phyloP scores from a whole-genome alignment of 2,797 vertebrate genomes.

The Melanotaenia parkinsoni region DNA sequence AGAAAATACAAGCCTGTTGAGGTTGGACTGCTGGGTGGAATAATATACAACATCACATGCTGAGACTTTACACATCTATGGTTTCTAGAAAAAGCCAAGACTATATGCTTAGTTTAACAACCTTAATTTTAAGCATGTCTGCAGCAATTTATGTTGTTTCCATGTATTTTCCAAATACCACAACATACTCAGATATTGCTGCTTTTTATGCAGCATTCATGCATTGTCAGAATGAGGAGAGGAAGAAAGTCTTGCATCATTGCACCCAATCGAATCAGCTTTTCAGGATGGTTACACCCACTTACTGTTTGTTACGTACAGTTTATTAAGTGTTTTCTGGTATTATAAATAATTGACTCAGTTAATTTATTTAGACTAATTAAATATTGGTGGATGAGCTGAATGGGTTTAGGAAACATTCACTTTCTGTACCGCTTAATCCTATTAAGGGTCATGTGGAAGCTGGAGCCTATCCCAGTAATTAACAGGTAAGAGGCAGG shows the following conservation, averaged over 20 bases:
- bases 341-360: no score
- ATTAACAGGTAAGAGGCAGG: no score
- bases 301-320: not conserved
- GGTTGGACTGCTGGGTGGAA: not conserved
- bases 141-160: not conserved
- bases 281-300: not conserved
- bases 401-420: no score
- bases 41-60: not conserved
- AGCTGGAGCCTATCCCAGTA: no score
- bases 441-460: no score
- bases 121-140: not conserved
- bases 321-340: no score
- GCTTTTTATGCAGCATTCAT: not conserved
- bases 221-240: conserved; percentile 2
- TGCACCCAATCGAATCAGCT: not conserved
- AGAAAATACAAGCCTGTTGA: no score
- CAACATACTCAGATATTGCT: not conserved
- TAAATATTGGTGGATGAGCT: no score
- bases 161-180: not conserved
- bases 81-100: not conserved
- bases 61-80: not conserved
- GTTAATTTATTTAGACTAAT: no score
- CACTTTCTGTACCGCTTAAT: no score
- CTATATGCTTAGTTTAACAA: not conserved
- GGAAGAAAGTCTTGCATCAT: not conserved